A percentile compares a stretch with the other conserved stretches of the same genome.
phyloP scores from a whole-genome alignment of 2,888 invertebrate genomes.

The Desoria tigrina region DNA sequence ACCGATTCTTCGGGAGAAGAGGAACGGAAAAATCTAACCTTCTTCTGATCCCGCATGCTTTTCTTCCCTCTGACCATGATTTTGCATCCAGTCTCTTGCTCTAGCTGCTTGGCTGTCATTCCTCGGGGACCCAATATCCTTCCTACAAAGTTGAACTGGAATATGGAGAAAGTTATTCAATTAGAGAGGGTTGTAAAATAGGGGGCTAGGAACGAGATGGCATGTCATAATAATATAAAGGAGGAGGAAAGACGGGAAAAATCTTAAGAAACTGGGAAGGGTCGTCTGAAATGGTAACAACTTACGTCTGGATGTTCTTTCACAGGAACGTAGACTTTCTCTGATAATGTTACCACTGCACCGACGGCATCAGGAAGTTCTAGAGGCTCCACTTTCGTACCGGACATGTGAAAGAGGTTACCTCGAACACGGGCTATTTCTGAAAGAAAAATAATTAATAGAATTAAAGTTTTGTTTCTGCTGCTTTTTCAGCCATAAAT shows the following conservation, averaged over 20 bases:
- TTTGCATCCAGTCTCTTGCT: slow-evolving; percentile 99
- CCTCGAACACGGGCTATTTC: slow-evolving; percentile 98
- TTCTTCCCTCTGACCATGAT: slow-evolving; percentile 99
- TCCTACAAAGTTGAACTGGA: slow-evolving; percentile 99
- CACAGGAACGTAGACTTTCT: slow-evolving; percentile 99
- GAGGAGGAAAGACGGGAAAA: not conserved
- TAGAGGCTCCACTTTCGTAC: slow-evolving; percentile 89
- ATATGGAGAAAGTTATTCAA: slow-evolving; percentile 18
- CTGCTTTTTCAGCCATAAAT: no score
- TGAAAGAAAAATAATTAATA: slow-evolving; percentile 60
- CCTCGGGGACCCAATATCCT: slow-evolving; percentile 96
- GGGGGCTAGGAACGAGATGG: not conserved
- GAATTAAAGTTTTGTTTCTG: not conserved
- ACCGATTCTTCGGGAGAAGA: no score
- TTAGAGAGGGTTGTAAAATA: not conserved
- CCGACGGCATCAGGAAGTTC: slow-evolving; percentile 89
- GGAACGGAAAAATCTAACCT: slow-evolving; percentile 67
- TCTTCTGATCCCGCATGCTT: slow-evolving; percentile 99
- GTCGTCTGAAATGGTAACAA: slow-evolving; percentile 56
- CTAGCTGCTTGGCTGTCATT: slow-evolving; percentile 99
- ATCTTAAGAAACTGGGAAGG: not conserved
- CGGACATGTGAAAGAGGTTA: slow-evolving; percentile 98
- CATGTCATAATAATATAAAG: not conserved
- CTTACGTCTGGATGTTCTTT: slow-evolving; percentile 99
- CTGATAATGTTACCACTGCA: slow-evolving; percentile 86